These are phyloP conservation scores for Catostylus mosaicus DNA, from an alignment of 30 jellyfish, hydroid and myxozoan genomes.

Conservation along the genomic window DNA sequence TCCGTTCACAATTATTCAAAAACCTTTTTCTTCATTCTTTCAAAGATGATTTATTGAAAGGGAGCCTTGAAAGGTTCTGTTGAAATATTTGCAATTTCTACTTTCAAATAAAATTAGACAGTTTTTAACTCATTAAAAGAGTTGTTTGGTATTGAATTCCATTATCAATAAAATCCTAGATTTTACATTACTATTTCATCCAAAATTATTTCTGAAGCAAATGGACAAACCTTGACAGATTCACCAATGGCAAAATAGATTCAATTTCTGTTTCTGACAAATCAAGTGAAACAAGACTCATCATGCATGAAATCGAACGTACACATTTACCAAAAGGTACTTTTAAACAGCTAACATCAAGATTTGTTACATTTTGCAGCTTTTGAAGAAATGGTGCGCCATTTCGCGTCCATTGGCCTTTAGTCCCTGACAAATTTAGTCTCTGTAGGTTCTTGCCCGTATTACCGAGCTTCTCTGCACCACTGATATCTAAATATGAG, in stretches of 20 bases:
- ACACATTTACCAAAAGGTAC: conserved; percentile 14
- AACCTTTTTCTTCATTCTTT: too few species aligned
- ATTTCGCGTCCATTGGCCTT: conserved; percentile 27
- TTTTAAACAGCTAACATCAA: conserved; percentile 35
- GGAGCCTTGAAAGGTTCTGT: too few species aligned
- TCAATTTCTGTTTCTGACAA: conserved; percentile 41
- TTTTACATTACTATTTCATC: too few species aligned
- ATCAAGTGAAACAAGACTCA: conserved; percentile 63
- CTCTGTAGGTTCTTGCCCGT: conserved; percentile 26
- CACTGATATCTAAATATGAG: conserved; percentile 5
- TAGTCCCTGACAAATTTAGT: conserved; percentile 53
- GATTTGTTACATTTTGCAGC: conserved; percentile 1
- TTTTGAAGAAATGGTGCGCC: conserved; percentile 17
- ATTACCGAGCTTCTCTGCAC: conserved; percentile 36
- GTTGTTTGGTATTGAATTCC: too few species aligned
- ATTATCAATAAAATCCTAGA: too few species aligned
- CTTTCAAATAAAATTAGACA: too few species aligned
- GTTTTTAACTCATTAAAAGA: too few species aligned
- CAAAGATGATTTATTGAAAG: too few species aligned
- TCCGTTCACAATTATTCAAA: too few species aligned
- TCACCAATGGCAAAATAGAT: neutral
- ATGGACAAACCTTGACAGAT: conserved; percentile 11
- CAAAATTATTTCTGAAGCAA: too few species aligned
- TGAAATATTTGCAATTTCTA: too few species aligned
- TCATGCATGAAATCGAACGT: conserved; percentile 31